Base-by-base conservation (phyloP, 2,797 vertebrate genomes). In the Liasis olivaceus region DNA sequence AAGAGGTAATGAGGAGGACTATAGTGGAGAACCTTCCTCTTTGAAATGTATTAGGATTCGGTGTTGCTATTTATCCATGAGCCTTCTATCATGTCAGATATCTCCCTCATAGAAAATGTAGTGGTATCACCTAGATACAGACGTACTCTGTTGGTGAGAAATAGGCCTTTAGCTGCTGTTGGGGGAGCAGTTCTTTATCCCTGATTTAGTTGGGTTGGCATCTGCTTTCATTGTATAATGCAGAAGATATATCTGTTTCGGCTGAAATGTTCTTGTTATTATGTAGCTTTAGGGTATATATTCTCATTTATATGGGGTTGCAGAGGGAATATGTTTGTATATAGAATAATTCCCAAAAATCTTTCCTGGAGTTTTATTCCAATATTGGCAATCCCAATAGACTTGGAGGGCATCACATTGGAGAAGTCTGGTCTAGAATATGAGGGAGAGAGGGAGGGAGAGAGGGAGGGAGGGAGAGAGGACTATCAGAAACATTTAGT, bases 181-280 rank as follows among this genome's bases (percentile, higher is more conserved):
- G 5, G 22, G 4, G 2, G 9, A 47, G n/a, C 5, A 42, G 17
- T 56, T 59, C 1, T 87, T 36, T 36, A 62, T 31, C 14, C 22
- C 5, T 59, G 24, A 17, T 85, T 85, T 36, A 63, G 26, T 4
- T n/a, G 31, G 11, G 7, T 14, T 85, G 26, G 0, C n/a, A 7
- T 24, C 92, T 31, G 0, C 36, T 36, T 51, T 24, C 11, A 26
- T 72, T 0, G 89, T 56, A 85, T 59, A 89, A 72, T 56, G 63
- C 62, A 91, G 28, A 91, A 20, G 31, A 36, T 63, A 42, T 14
- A 15, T 56, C 6, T 14, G 58, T 26, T 62, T 0, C 0, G 0
- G 47, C 81, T 85, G 20, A 84, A 63, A 90, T 90, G 5, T 69
- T 54, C 59, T 85, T 20, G 5, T 81, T 90, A 36, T 91, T 63